Evolutionary conservation across 2,888 invertebrate species (phyloP).

Genomic region (Epinotia demarniana): DNA sequence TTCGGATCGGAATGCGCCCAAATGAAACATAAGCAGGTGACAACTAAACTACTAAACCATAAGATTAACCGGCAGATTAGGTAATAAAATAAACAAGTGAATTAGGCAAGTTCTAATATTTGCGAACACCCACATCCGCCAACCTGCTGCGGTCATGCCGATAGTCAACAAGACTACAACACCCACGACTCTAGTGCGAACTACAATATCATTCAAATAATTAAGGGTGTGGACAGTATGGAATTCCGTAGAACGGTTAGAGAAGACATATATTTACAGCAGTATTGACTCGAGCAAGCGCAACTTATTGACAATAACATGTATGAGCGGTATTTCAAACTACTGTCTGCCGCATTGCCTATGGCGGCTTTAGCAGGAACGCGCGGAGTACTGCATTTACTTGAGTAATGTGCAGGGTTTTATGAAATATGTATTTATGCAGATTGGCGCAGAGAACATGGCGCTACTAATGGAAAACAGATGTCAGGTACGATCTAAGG

Average conservation of each 20-base stretch:
- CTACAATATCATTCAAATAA: slow-evolving; percentile 13
- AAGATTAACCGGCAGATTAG: slow-evolving; percentile 63
- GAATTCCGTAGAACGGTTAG: background rate
- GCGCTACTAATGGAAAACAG: slow-evolving; percentile 50
- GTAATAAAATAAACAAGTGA: slow-evolving; percentile 74
- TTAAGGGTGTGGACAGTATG: slow-evolving; percentile 12
- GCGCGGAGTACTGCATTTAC: slow-evolving; percentile 27
- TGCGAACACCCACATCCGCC: slow-evolving; percentile 81
- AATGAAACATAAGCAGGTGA: slow-evolving; percentile 59
- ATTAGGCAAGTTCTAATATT: slow-evolving; percentile 80
- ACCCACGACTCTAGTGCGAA: slow-evolving; percentile 58
- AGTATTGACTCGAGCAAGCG: slow-evolving; percentile 25
- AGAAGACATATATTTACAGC: slow-evolving; percentile 10
- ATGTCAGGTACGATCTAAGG: slow-evolving; percentile 46
- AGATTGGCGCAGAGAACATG: slow-evolving; percentile 49
- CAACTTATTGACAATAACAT: slow-evolving; percentile 20
- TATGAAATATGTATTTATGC: slow-evolving; percentile 53
- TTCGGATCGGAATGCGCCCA: slow-evolving; percentile 58
- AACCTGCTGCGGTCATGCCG: slow-evolving; percentile 63
- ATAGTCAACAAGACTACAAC: slow-evolving; percentile 69
- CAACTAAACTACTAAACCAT: slow-evolving; percentile 59
- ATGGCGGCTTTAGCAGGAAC: slow-evolving; percentile 27
- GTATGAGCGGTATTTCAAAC: slow-evolving; percentile 30
- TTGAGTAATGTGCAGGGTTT: slow-evolving; percentile 43
- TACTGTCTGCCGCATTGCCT: slow-evolving; percentile 18